A percentile compares a stretch with the other conserved stretches of the same genome.
Evolutionary conservation across 2,797 vertebrate species (phyloP).

Genomic region (Basileuterus tristriatus): DNA sequence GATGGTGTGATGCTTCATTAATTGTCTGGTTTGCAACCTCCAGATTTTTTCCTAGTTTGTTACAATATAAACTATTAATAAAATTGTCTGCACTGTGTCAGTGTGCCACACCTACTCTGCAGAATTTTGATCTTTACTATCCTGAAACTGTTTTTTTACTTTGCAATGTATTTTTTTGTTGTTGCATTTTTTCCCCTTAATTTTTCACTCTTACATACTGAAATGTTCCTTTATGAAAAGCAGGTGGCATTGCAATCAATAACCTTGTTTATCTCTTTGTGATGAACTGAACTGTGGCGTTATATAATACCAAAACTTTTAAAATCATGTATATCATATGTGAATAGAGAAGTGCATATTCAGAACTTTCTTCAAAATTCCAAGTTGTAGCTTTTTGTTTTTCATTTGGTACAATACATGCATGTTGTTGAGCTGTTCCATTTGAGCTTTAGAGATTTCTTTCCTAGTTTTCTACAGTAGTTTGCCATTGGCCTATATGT

Average conservation of each 20-base stretch:
- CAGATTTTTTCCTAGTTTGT: not conserved
- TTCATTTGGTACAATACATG: not conserved
- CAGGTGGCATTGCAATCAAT: slow-evolving; percentile 56
- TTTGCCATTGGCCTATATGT: not conserved
- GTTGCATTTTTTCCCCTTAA: not conserved
- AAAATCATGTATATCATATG: fast-evolving
- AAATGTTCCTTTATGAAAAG: slow-evolving; percentile 41
- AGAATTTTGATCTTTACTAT: not conserved
- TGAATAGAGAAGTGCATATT: not conserved
- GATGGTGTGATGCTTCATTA: not conserved
- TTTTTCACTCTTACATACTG: not conserved
- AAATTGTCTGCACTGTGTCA: not conserved
- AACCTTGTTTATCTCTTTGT: not conserved
- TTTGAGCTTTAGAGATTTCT: not conserved
- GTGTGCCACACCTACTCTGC: not conserved
- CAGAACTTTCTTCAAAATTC: not conserved
- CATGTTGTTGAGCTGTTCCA: not conserved
- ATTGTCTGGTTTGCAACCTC: not conserved
- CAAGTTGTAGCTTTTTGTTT: not conserved
- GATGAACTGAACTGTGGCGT: slow-evolving; percentile 27
- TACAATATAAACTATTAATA: not conserved
- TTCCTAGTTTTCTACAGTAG: not conserved
- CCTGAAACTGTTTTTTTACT: not conserved
- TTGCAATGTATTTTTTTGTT: not conserved
- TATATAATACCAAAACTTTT: slow-evolving; percentile 61